phyloP scores from a whole-genome alignment of 2,113 vertebrate species.

The Leiothrix lutea region DNA sequence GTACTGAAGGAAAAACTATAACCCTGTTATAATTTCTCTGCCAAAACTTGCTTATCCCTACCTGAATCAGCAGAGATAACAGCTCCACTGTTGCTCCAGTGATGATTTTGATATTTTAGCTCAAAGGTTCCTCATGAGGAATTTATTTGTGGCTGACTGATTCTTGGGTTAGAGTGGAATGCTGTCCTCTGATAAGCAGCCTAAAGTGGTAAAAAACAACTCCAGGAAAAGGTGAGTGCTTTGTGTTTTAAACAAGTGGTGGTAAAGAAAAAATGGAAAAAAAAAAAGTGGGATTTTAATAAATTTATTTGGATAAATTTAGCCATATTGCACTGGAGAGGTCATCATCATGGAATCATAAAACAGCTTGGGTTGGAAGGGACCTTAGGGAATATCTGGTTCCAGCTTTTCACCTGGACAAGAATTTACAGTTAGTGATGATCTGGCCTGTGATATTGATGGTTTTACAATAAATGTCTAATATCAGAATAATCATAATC shows the following conservation, averaged over 20 bases:
- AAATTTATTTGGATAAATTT: neutral
- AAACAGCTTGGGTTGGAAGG: neutral
- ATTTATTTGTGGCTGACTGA: neutral
- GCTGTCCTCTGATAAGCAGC: neutral
- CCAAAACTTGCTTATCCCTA: neutral
- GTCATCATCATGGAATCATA: neutral
- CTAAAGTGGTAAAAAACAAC: neutral
- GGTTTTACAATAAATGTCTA: neutral
- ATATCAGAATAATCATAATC: neutral
- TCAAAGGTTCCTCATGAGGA: neutral
- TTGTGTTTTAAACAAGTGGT: neutral
- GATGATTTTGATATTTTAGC: neutral
- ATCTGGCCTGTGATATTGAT: neutral
- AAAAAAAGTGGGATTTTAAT: neutral
- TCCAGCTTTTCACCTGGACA: neutral
- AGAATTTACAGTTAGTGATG: neutral
- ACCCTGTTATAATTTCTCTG: neutral
- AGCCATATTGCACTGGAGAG: neutral
- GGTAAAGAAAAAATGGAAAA: neutral
- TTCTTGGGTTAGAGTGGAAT: neutral
- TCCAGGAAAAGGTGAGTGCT: neutral
- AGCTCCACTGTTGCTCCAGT: neutral
- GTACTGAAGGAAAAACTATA: neutral
- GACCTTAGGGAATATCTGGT: neutral
- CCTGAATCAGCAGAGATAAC: neutral